These are phyloP conservation scores for Eurosta solidaginis DNA, from an alignment of 1,140 invertebrate species.

Conservation along the genomic window DNA sequence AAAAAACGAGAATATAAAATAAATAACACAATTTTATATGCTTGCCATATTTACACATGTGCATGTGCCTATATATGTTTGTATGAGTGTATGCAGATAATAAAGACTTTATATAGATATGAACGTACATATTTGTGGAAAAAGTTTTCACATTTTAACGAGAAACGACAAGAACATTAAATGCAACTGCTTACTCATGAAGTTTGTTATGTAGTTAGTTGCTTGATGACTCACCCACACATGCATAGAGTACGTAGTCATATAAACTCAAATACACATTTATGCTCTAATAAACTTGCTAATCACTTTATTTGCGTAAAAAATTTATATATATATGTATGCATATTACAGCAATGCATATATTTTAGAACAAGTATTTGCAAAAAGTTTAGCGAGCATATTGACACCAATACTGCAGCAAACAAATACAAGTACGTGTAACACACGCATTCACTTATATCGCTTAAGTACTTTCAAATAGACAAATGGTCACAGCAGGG, in stretches of 20 bases:
- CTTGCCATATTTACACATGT: not conserved
- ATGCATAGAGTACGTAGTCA: too few species aligned
- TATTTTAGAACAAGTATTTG: not conserved
- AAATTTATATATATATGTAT: not conserved
- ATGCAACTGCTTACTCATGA: conserved; percentile 25
- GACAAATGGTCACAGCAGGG: conserved; percentile 22
- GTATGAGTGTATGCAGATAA: too few species aligned
- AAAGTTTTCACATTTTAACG: conserved; percentile 27
- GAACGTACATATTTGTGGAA: not conserved
- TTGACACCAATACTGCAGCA: not conserved
- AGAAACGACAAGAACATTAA: conserved; percentile 27
- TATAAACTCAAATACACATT: not conserved
- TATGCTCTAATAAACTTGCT: conserved; percentile 13
- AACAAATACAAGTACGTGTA: not conserved
- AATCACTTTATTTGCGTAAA: conserved; percentile 7
- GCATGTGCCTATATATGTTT: not conserved
- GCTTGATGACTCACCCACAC: not conserved
- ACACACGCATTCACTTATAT: not conserved
- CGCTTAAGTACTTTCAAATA: conserved; percentile 4
- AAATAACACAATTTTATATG: not conserved
- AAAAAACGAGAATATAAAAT: not conserved
- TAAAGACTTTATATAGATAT: not conserved
- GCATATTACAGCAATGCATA: not conserved
- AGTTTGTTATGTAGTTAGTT: not conserved
- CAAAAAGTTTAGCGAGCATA: not conserved